Evolutionary conservation across 35 echinoderm and acorn worm genomes (phyloP).

Genomic region (Anneissia japonica): DNA sequence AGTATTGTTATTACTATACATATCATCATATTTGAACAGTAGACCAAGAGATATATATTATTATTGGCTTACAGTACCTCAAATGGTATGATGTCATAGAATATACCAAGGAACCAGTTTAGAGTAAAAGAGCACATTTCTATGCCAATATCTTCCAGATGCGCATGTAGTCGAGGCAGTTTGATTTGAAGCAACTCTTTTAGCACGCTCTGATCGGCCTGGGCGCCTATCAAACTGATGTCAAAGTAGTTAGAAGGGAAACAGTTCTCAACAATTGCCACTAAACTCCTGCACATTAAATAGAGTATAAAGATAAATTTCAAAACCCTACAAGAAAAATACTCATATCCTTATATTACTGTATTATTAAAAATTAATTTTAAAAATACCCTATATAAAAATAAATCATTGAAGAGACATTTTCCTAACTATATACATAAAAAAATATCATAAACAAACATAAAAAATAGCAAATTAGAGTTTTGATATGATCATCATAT

Average conservation of each 20-base stretch:
- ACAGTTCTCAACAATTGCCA: conserved; percentile 84
- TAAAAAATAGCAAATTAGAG: not conserved
- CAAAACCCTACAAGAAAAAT: not conserved
- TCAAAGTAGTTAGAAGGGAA: conserved; percentile 98
- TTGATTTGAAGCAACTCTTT: conserved; percentile 77
- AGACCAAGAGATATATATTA: too few species aligned
- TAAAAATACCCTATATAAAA: too few species aligned
- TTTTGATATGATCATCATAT: not conserved
- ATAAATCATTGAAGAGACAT: too few species aligned
- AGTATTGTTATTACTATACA: not conserved
- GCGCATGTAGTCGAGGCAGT: conserved; percentile 73
- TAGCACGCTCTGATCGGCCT: conserved; percentile 90
- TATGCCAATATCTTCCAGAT: conserved; percentile 82
- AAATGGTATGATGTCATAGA: conserved; percentile 92
- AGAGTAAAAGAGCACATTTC: conserved; percentile 97
- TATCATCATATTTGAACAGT: too few species aligned
- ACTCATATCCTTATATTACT: too few species aligned
- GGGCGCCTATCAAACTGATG: conserved; percentile 85
- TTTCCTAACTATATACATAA: too few species aligned
- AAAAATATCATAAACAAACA: not conserved
- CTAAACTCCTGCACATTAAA: conserved; percentile 62
- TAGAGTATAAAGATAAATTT: not conserved
- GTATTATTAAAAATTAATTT: too few species aligned
- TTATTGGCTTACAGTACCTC: too few species aligned
- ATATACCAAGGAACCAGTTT: conserved; percentile 98